Conservation (phyloP, 2,797 vertebrate genomes). For the Emys orbicularis region DNA sequence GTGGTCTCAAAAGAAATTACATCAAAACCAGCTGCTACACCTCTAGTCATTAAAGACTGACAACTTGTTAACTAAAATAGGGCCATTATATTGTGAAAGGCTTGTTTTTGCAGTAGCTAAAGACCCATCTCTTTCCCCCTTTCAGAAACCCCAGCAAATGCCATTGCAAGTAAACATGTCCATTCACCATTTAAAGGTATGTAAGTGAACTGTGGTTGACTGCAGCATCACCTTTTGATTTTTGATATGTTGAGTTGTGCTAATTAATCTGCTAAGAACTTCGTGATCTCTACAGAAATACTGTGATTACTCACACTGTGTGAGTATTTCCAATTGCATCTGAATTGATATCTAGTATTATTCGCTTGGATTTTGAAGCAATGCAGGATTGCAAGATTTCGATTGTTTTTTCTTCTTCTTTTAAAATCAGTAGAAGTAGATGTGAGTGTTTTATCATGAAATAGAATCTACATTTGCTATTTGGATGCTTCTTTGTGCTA, state of each 20-base stretch:
- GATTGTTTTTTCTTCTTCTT: slow-evolving; percentile 11
- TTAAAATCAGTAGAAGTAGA: neutral
- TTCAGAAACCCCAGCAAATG: slow-evolving; percentile 38
- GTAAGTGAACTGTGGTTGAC: neutral
- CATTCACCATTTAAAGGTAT: slow-evolving; percentile 8
- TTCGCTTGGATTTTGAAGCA: neutral
- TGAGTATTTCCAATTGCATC: neutral
- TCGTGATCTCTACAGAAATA: neutral
- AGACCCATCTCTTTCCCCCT: neutral
- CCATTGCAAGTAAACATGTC: neutral
- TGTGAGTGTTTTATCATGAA: slow-evolving; percentile 38
- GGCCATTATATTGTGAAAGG: slow-evolving; percentile 66
- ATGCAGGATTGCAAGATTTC: neutral
- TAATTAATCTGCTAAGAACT: neutral
- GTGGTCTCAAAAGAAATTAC: slow-evolving; percentile 81
- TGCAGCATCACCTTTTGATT: slow-evolving; percentile 23
- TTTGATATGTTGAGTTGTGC: neutral
- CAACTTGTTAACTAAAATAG: slow-evolving; percentile 76
- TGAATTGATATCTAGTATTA: neutral
- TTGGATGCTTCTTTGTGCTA: neutral
- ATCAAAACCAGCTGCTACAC: slow-evolving; percentile 79
- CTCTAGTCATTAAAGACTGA: slow-evolving; percentile 69
- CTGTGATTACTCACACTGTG: neutral
- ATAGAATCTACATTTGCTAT: slow-evolving; percentile 8
- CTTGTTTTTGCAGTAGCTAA: slow-evolving; percentile 39